Evolutionary conservation across 23 tunicate species (phyloP), one percentile per base, ranked within the genome.

Genomic region (Oikopleura vanhoeffeni): DNA sequence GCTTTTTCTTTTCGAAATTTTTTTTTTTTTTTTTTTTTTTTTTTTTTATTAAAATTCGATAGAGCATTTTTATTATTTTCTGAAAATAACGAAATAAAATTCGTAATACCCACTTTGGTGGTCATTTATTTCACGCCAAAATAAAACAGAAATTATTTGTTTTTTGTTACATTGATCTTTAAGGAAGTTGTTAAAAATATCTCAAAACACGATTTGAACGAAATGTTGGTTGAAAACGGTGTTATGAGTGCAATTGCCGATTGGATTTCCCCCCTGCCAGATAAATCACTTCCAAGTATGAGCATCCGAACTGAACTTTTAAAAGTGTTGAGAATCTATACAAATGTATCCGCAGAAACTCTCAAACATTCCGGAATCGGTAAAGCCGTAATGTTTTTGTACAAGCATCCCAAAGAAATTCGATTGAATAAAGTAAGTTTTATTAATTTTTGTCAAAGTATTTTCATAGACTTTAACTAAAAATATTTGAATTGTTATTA

Each of bases 381-480:
- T 40, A 86, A 85, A 82, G 88, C 98, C 0, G 91, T 93, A 71
- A 93, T 93, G 98, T 58, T 88, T 13, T 39, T 93, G 13, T 93
- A 89, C 85, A 93, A 93, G 84, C 98, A 93, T 88, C 98, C 98
- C 3, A 87, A 86, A 39, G 98, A 93, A 84, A 84, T 86, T 0
- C 49, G 98, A 85, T 40, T 64, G 0, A 88, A 90, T 84, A 86
- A 86, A 41, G 98, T 49, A 49, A 49, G 18, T 8, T 49, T n/a
- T n/a, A n/a, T n/a, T n/a, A n/a, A n/a, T n/a, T n/a, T n/a, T n/a
- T n/a, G n/a, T n/a, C n/a, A n/a, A n/a, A n/a, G n/a, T n/a, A n/a
- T n/a, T n/a, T n/a, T n/a, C n/a, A n/a, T n/a, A n/a, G n/a, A n/a
- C n/a, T n/a, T n/a, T n/a, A n/a, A n/a, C n/a, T n/a, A n/a, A n/a